phyloP scores from a whole-genome alignment of 2,113 vertebrate genomes.

The Peromyscus maniculatus region DNA sequence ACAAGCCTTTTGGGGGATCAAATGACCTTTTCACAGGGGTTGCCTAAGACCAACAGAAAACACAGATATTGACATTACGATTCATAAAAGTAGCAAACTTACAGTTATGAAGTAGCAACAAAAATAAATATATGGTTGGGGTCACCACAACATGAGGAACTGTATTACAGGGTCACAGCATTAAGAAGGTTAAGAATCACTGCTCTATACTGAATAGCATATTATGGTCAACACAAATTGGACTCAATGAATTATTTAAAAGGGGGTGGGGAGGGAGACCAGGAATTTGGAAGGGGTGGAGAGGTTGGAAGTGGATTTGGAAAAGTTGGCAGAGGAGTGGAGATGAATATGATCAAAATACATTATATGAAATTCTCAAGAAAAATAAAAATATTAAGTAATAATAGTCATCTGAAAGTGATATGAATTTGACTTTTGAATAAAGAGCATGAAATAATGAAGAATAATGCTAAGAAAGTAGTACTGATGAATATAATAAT shows the following conservation, averaged over 20 bases:
- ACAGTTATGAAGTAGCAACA: not conserved
- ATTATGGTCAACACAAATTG: not conserved
- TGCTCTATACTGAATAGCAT: not conserved
- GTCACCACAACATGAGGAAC: not conserved
- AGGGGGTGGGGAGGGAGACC: no score
- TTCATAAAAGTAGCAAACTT: not conserved
- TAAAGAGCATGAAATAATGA: not conserved
- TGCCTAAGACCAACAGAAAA: not conserved
- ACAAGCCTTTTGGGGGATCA: not conserved
- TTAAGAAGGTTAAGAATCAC: not conserved
- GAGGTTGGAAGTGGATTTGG: not conserved
- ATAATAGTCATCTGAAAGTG: not conserved
- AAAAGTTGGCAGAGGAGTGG: not conserved
- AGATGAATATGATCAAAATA: not conserved
- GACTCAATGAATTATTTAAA: not conserved
- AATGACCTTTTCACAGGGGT: not conserved
- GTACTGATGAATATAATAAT: not conserved
- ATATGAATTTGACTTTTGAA: not conserved
- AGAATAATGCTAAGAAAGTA: not conserved
- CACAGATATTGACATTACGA: not conserved
- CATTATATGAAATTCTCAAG: not conserved
- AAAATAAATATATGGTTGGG: not conserved
- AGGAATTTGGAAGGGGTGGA: not conserved
- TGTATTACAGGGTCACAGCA: no score
- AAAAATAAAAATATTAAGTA: not conserved